Evolutionary conservation across 2,797 vertebrate species (phyloP).

Genomic region (Phoebastria nigripes): DNA sequence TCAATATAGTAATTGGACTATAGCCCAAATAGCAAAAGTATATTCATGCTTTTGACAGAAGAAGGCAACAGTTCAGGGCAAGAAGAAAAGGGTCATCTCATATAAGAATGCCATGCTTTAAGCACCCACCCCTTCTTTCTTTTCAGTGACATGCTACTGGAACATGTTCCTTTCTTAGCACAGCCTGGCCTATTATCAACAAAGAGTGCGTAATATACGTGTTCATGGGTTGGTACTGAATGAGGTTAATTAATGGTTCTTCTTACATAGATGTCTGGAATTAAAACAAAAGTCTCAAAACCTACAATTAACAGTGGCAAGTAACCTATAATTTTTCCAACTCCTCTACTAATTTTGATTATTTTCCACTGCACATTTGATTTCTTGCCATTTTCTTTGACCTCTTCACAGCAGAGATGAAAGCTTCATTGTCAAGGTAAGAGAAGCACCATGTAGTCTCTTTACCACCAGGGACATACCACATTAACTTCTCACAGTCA

Average conservation of each 20-base stretch:
- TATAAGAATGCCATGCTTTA: background rate
- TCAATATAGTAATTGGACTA: background rate
- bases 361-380: constrained; percentile 51
- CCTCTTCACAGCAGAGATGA: constrained; percentile 32
- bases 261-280: constrained; percentile 65
- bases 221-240: constrained; percentile 54
- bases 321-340: constrained; percentile 67
- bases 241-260: constrained; percentile 73
- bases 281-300: constrained; percentile 68
- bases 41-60: background rate
- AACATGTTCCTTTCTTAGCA: constrained; percentile 54
- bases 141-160: constrained; percentile 13
- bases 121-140: constrained; percentile 5
- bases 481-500: constrained; percentile 13
- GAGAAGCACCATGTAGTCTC: constrained; percentile 19
- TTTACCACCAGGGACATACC: background rate
- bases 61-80: background rate
- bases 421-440: constrained; percentile 20
- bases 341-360: constrained; percentile 59
- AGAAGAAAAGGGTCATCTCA: background rate
- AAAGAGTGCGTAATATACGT: constrained; percentile 55
- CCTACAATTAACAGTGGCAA: constrained; percentile 65
- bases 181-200: constrained; percentile 56
- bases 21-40: background rate
- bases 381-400: constrained; percentile 63